These are phyloP conservation scores for Eudemis profundana DNA, from an alignment of 2,888 invertebrate species.

Conservation along the genomic window DNA sequence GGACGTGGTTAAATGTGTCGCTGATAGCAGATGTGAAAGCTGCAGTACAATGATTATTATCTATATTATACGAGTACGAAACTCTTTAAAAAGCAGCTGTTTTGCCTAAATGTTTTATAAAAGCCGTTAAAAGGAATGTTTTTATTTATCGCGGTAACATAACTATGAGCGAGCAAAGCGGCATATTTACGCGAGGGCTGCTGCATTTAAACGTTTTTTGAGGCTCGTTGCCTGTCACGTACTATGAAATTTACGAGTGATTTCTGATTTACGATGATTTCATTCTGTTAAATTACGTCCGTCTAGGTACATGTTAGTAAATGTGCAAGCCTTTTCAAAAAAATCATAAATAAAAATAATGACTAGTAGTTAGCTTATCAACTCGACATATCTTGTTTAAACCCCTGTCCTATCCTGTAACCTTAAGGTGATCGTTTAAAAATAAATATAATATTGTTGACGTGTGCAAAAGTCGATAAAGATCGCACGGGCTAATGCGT, in stretches of 20 bases:
- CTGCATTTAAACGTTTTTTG: constrained; percentile 5
- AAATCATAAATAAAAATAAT: too few relatives aligned
- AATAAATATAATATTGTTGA: constrained; percentile 26
- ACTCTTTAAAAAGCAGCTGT: constrained; percentile 38
- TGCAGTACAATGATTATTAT: constrained; percentile 38
- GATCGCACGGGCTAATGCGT: constrained; percentile 36
- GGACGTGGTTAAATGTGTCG: constrained; percentile 33
- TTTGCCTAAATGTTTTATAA: constrained; percentile 37
- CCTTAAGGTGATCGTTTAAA: neutral
- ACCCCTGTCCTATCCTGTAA: neutral
- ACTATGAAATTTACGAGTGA: neutral
- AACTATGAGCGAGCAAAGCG: constrained; percentile 9
- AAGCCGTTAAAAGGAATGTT: constrained; percentile 15
- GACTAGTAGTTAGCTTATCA: too few relatives aligned
- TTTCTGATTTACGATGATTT: neutral
- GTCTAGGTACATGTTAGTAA: neutral
- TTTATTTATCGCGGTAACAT: constrained; percentile 5
- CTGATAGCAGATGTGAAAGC: constrained; percentile 40
- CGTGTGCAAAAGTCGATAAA: constrained; percentile 40
- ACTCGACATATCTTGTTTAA: too few relatives aligned
- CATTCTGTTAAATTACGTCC: neutral
- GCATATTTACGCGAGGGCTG: constrained; percentile 1
- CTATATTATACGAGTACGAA: constrained; percentile 34
- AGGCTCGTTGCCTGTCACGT: neutral
- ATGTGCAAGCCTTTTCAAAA: neutral